These are phyloP conservation scores for Apodemia mormo DNA, from an alignment of 2,888 invertebrate species.

Conservation along the genomic window DNA sequence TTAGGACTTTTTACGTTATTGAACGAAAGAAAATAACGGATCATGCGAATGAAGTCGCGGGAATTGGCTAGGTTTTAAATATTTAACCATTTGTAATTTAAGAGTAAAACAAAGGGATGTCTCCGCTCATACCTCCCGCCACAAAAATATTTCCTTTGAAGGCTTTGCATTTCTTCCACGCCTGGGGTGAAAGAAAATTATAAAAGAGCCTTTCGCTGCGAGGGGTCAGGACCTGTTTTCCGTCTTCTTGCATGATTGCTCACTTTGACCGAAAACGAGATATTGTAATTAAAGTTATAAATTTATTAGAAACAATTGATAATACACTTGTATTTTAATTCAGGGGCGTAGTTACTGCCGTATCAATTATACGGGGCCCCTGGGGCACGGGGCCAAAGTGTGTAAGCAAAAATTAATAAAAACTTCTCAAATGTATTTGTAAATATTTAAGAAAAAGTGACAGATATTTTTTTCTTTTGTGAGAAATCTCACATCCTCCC, in stretches of 20 bases:
- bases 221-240: conserved; percentile 52
- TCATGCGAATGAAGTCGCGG: background rate
- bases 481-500: no score
- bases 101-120: conserved; percentile 18
- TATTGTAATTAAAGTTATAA: conserved; percentile 27
- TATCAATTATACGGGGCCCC: no score
- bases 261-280: conserved; percentile 42
- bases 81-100: background rate
- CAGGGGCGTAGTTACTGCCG: no score
- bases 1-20: no score
- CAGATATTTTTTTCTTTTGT: no score
- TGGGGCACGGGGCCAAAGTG: no score
- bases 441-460: no score
- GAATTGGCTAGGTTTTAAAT: no score
- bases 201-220: conserved; percentile 41
- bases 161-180: conserved; percentile 55
- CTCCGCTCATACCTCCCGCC: conserved; percentile 15
- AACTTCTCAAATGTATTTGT: no score
- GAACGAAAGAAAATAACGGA: conserved; percentile 11
- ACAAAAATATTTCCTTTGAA: conserved; percentile 40
- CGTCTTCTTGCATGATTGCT: conserved; percentile 58
- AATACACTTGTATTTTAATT: no score
- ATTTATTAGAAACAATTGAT: no score
- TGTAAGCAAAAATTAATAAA: no score
- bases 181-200: conserved; percentile 60